phyloP scores from a whole-genome alignment of 2,797 vertebrate species.

The Coluber constrictor region DNA sequence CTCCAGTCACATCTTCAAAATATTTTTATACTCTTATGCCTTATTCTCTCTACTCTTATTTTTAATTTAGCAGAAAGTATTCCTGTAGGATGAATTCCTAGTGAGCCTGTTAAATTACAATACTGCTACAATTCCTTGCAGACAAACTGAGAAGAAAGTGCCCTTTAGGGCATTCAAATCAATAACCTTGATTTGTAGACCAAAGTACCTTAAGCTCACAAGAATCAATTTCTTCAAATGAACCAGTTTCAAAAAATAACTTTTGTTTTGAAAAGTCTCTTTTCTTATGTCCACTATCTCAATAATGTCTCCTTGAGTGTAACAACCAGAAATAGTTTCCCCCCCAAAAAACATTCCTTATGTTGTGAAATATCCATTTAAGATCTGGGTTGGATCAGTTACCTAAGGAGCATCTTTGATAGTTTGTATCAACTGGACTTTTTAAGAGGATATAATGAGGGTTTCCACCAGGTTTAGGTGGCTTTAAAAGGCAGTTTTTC shows the following conservation, averaged over 20 bases:
- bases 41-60: neutral
- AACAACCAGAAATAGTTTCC: neutral
- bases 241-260: neutral
- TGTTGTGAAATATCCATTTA: neutral
- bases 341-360: neutral
- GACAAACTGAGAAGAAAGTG: neutral
- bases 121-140: neutral
- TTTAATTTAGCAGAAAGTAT: neutral
- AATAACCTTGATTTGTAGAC: neutral
- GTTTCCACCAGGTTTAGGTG: neutral
- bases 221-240: neutral
- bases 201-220: neutral
- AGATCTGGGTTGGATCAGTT: neutral
- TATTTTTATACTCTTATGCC: neutral
- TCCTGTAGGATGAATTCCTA: neutral
- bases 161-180: neutral
- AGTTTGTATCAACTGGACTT: neutral
- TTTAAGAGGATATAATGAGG: neutral
- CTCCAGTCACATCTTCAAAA: neutral
- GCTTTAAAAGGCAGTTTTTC: neutral
- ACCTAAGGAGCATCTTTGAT: neutral
- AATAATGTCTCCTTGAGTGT: neutral
- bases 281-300: neutral
- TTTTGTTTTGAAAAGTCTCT: neutral
- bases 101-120: neutral